Evolutionary conservation across 2,113 vertebrate species (phyloP).

Genomic region (Arvicanthis niloticus): DNA sequence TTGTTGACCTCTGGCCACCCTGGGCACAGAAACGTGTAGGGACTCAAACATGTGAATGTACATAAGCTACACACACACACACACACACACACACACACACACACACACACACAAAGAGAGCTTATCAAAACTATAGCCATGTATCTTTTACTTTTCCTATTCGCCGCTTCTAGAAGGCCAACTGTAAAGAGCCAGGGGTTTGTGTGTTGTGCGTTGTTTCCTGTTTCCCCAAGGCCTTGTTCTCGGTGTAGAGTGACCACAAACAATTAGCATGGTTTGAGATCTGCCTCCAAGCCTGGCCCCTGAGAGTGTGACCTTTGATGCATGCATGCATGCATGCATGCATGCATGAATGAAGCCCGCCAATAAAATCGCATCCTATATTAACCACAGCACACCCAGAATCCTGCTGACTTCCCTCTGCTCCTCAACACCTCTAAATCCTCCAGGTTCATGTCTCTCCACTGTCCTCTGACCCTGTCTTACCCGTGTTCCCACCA

Average conservation of each 20-base stretch:
- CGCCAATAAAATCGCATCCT: too few species aligned
- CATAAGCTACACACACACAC: not conserved
- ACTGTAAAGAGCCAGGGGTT: not conserved
- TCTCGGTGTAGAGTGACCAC: not conserved
- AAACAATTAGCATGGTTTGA: not conserved
- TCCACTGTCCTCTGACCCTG: not conserved
- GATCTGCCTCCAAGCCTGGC: not conserved
- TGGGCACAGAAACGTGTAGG: not conserved
- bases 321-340: not conserved
- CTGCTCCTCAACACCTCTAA: not conserved
- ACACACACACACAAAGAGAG: not conserved
- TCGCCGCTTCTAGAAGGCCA: not conserved
- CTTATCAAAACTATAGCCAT: not conserved
- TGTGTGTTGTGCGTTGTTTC: not conserved
- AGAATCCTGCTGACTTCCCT: accelerated
- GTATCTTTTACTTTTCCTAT: not conserved
- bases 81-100: not conserved
- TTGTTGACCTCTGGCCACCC: not conserved
- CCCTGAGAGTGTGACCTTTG: not conserved
- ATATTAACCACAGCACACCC: accelerated
- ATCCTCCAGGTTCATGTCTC: not conserved
- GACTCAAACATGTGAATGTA: not conserved
- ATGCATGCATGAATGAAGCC: not conserved
- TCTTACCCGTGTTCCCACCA: not conserved
- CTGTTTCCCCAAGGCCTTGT: not conserved